phyloP scores from a whole-genome alignment of 2,888 invertebrate genomes.

The Scrobipalpa costella region DNA sequence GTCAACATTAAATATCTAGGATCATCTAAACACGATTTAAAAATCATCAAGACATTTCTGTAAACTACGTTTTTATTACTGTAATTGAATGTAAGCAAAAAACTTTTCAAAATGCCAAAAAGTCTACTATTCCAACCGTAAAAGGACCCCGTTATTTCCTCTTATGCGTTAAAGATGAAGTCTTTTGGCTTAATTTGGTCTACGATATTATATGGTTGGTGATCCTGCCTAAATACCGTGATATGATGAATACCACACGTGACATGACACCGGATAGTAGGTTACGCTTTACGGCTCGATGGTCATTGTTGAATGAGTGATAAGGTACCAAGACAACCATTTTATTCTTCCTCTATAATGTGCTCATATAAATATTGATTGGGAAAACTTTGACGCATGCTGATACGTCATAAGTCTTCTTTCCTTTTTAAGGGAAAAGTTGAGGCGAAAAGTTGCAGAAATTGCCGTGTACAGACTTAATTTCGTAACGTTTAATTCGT shows the following conservation, averaged over 20 bases:
- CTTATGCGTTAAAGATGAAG: neutral
- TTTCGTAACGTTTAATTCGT: neutral
- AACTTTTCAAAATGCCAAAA: neutral
- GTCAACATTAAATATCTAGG: no score
- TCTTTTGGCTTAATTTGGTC: constrained; percentile 12
- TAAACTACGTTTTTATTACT: no score
- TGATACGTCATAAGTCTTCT: neutral
- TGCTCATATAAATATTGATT: constrained; percentile 11
- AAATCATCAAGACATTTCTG: no score
- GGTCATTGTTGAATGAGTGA: constrained; percentile 7
- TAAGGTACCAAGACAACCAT: neutral
- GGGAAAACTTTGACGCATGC: neutral
- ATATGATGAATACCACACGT: neutral
- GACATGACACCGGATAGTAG: constrained; percentile 8
- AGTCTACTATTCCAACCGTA: neutral
- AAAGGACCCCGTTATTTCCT: neutral
- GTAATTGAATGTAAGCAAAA: no score
- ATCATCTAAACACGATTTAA: no score
- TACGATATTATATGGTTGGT: constrained; percentile 13
- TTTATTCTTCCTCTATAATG: neutral
- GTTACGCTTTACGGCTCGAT: constrained; percentile 8
- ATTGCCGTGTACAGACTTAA: neutral
- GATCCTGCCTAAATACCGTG: constrained; percentile 19
- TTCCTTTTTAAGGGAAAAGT: neutral
- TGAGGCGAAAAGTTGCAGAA: neutral